Conservation (phyloP, 2,113 vertebrate genomes). For the Pipra filicauda region DNA sequence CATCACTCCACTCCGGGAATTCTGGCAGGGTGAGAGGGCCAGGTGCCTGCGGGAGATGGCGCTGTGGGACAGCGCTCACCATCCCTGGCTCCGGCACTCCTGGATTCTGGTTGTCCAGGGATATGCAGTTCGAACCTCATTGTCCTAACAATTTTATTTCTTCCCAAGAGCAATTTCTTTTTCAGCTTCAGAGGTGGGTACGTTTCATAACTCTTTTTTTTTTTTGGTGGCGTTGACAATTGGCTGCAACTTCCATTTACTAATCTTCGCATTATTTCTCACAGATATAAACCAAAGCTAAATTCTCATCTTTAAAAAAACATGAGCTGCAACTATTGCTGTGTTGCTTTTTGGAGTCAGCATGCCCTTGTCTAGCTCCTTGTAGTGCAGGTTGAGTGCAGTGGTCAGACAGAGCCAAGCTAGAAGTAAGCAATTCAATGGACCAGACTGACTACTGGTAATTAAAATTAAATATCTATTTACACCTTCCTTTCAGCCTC, state of each 20-base stretch:
- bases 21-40: background rate
- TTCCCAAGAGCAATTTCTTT: background rate
- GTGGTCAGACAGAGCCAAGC: background rate
- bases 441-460: background rate
- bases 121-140: background rate
- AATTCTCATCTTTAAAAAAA: background rate
- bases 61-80: slow-evolving; percentile 21
- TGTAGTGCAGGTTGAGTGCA: background rate
- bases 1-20: background rate
- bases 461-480: background rate
- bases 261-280: background rate
- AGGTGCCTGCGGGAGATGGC: slow-evolving; percentile 24
- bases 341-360: background rate
- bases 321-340: background rate
- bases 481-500: background rate
- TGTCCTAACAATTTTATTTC: background rate
- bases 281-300: background rate
- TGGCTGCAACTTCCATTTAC: background rate
- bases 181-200: background rate
- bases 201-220: background rate
- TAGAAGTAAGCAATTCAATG: background rate
- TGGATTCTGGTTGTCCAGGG: background rate
- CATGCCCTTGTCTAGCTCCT: fast-evolving
- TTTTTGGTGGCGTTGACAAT: background rate
- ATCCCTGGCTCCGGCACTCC: background rate